Evolutionary conservation across 2,797 vertebrate species (phyloP).

Genomic region (Lepilemur septentrionalis): DNA sequence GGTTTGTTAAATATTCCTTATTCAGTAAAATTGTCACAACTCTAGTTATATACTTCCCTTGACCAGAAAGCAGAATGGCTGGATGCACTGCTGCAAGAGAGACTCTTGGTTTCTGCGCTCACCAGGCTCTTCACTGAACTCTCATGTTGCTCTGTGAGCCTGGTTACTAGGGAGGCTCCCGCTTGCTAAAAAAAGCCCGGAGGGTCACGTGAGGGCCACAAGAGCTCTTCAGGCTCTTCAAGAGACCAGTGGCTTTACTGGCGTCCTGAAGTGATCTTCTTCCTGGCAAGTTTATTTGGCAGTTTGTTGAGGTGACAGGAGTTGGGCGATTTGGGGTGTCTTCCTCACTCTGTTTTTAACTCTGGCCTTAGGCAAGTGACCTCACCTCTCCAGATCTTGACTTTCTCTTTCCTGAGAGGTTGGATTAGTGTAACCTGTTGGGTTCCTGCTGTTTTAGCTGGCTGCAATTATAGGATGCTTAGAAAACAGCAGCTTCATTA

Average conservation of each 20-base stretch:
- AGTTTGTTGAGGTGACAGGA: slow-evolving; percentile 9
- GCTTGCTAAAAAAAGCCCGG: neutral
- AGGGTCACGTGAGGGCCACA: fast-evolving
- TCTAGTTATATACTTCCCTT: neutral
- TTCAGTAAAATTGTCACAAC: neutral
- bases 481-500: slow-evolving; percentile 65
- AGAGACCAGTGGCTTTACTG: neutral
- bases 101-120: neutral
- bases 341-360: neutral
- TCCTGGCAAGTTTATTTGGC: slow-evolving; percentile 2
- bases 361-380: slow-evolving; percentile 39
- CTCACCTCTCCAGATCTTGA: neutral
- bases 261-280: neutral
- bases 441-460: neutral
- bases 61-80: neutral
- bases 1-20: slow-evolving; percentile 22
- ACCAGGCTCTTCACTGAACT: neutral
- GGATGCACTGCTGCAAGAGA: neutral
- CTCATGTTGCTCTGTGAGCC: neutral
- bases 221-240: neutral
- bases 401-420: slow-evolving; percentile 43
- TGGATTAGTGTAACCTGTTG: neutral
- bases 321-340: neutral
- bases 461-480: neutral
- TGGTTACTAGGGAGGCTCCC: neutral